Evolutionary conservation across 2,797 vertebrate species (phyloP).

Genomic region (Phalanger gymnotis): DNA sequence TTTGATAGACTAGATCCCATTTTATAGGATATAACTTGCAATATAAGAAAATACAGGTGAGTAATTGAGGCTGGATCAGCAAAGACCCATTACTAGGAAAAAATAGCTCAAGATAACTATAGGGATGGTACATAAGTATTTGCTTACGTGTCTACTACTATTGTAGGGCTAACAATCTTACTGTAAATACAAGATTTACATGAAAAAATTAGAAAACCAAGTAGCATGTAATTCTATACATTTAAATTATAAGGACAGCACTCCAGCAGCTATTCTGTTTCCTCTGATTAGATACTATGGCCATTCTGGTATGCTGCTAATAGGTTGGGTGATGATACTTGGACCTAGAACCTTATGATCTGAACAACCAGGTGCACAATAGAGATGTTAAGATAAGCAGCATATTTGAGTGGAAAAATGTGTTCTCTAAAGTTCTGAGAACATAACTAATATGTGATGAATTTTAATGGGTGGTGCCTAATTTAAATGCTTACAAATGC

Average conservation of each 20-base stretch:
- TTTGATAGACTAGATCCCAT: background rate
- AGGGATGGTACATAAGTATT: background rate
- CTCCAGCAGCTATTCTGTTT: background rate
- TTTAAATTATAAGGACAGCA: background rate
- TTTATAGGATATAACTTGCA: background rate
- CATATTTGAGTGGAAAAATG: background rate
- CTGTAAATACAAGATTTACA: background rate
- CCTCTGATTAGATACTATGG: background rate
- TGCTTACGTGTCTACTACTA: background rate
- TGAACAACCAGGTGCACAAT: background rate
- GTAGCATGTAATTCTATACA: background rate
- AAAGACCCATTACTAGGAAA: background rate
- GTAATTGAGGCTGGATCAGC: background rate
- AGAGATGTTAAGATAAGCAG: background rate
- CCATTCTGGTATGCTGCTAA: background rate
- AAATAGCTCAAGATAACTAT: background rate
- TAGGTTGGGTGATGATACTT: no score
- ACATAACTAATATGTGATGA: background rate
- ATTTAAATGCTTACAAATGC: background rate
- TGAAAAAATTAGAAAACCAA: background rate
- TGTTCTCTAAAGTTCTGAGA: background rate
- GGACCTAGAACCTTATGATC: no score
- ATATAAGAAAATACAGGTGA: background rate
- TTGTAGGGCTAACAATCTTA: background rate
- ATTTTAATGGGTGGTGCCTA: background rate